Evolutionary conservation across 2,797 vertebrate species (phyloP).

Genomic region (Bradypodion ventrale): DNA sequence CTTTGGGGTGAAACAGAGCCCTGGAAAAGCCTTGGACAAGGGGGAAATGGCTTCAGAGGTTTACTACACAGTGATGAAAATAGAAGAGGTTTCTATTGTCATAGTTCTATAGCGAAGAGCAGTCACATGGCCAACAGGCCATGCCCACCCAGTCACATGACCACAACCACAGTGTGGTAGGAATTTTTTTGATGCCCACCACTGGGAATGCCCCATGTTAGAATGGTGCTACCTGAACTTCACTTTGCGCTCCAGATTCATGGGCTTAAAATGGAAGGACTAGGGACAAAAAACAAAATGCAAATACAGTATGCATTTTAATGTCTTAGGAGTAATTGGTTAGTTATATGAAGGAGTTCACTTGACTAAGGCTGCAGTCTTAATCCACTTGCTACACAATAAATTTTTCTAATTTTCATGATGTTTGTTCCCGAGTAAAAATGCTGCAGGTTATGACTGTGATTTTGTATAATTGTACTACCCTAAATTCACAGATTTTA

Average conservation of each 20-base stretch:
- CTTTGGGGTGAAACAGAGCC: no score
- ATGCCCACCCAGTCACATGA: no score
- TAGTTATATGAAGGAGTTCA: background rate
- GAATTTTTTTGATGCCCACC: no score
- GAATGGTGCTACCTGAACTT: background rate
- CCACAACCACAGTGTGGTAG: no score
- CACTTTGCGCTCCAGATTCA: background rate
- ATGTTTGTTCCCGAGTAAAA: background rate
- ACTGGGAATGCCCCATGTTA: no score
- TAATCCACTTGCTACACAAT: background rate
- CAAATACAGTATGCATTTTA: background rate
- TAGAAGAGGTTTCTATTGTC: no score
- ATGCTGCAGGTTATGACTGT: background rate
- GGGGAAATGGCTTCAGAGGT: no score
- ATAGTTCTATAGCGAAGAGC: no score
- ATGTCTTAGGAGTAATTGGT: rapidly evolving
- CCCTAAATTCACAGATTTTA: background rate
- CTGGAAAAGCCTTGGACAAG: no score
- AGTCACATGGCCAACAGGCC: no score
- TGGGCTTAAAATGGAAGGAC: background rate
- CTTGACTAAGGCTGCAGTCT: background rate
- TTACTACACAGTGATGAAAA: no score
- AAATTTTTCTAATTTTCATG: background rate
- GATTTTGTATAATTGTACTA: background rate
- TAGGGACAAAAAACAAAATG: background rate